These are phyloP conservation scores for Gouania willdenowi DNA, from an alignment of 2,797 vertebrate species.

Conservation along the genomic window DNA sequence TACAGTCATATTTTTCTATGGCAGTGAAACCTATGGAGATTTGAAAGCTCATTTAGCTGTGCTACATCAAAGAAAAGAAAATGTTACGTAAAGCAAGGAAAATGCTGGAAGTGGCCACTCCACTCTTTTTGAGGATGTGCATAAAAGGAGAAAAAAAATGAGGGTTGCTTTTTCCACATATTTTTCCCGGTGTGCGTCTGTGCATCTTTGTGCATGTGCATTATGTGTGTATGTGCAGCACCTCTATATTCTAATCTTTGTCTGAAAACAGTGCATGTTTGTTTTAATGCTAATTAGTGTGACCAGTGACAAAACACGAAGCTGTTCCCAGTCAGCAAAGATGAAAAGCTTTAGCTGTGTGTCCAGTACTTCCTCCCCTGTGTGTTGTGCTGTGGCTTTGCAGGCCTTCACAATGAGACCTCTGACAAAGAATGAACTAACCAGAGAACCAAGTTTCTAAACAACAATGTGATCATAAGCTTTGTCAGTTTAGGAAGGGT, in stretches of 20 bases:
- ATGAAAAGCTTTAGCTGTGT: conserved; percentile 53
- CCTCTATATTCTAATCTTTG: conserved; percentile 27
- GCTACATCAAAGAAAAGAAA: conserved; percentile 58
- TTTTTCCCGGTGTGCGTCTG: neutral
- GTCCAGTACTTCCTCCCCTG: conserved; percentile 56
- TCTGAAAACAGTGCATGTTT: conserved; percentile 34
- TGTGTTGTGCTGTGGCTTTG: conserved; percentile 43
- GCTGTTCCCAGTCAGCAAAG: conserved; percentile 44
- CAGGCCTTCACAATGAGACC: conserved; percentile 23
- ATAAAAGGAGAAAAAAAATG: conserved; percentile 43
- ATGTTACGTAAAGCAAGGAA: conserved; percentile 38
- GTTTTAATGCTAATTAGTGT: conserved; percentile 41
- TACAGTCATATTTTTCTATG: conserved; percentile 41
- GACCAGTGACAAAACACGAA: conserved; percentile 52
- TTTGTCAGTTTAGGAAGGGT: conserved; percentile 13
- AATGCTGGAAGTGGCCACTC: conserved; percentile 7
- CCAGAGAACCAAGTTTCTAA: conserved; percentile 18
- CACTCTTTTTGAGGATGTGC: conserved; percentile 2
- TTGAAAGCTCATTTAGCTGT: conserved; percentile 55
- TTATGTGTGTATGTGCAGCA: neutral
- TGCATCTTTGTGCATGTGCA: neutral
- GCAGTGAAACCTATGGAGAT: conserved; percentile 45
- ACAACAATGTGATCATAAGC: too few relatives aligned
- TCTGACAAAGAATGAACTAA: conserved; percentile 15
- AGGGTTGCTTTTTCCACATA: neutral